phyloP scores from a whole-genome alignment of 2,888 invertebrate species.

The Lampropteryx suffumata region DNA sequence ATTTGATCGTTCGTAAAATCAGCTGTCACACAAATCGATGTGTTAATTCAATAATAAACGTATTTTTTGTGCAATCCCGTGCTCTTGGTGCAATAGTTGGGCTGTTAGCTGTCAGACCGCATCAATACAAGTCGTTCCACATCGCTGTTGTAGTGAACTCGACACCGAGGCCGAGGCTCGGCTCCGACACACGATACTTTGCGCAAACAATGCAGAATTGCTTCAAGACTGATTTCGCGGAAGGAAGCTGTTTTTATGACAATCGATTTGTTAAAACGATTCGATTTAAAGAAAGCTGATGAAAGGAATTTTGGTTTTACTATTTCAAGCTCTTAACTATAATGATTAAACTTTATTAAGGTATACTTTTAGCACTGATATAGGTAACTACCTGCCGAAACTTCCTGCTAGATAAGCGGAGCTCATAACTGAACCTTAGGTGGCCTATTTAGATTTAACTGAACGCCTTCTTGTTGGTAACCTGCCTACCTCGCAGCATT shows the following conservation, averaged over 20 bases:
- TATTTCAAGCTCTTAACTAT: too few relatives aligned
- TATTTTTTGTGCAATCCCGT: conserved; percentile 36
- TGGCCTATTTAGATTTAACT: too few relatives aligned
- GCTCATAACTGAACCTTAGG: too few relatives aligned
- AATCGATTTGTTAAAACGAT: conserved; percentile 30
- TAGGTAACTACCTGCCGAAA: too few relatives aligned
- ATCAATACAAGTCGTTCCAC: conserved; percentile 21
- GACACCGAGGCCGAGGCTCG: too few relatives aligned
- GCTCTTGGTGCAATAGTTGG: conserved; percentile 38
- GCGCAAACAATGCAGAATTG: conserved; percentile 45
- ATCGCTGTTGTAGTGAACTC: conserved; percentile 45
- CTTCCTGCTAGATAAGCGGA: too few relatives aligned
- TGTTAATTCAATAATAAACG: conserved; percentile 12
- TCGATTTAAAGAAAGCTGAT: conserved; percentile 16
- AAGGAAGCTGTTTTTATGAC: conserved; percentile 61
- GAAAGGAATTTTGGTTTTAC: not conserved
- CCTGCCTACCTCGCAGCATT: too few relatives aligned
- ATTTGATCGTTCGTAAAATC: too few relatives aligned
- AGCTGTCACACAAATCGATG: conserved; percentile 5
- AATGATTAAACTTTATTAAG: too few relatives aligned
- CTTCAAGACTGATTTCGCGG: conserved; percentile 51
- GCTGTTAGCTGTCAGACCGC: conserved; percentile 39
- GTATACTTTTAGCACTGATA: too few relatives aligned
- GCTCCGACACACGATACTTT: conserved; percentile 64
- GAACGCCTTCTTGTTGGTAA: too few relatives aligned